Percentiles rank a stretch among this genome's conserved stretches.
These are phyloP conservation scores for Catostomus latipinnis DNA, from an alignment of 2,797 vertebrate species.

Conservation along the genomic window DNA sequence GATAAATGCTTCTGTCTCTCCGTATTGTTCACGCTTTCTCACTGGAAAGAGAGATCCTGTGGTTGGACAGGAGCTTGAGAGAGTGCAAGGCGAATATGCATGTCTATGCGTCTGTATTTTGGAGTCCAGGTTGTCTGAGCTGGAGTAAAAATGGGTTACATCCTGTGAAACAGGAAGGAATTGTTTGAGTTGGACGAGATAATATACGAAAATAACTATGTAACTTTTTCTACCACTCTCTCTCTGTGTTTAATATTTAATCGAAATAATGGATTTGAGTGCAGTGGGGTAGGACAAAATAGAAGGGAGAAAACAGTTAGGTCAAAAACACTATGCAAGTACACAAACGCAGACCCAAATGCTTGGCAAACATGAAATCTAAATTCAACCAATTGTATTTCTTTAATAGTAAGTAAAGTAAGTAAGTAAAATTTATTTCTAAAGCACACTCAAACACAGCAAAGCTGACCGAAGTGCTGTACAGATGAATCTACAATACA, in stretches of 20 bases:
- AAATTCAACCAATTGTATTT: too few relatives aligned
- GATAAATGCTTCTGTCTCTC: slow-evolving; percentile 40
- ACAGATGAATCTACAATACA: too few relatives aligned
- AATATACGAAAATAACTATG: slow-evolving; percentile 16
- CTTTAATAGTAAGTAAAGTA: too few relatives aligned
- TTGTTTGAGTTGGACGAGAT: background rate
- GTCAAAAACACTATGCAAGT: background rate
- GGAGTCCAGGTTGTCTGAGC: slow-evolving; percentile 1
- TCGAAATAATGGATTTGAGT: slow-evolving; percentile 10
- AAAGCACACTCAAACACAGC: too few relatives aligned
- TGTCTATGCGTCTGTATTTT: slow-evolving; percentile 12
- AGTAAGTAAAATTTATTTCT: too few relatives aligned
- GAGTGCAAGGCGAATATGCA: background rate
- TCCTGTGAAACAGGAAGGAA: slow-evolving; percentile 19
- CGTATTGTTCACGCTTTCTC: slow-evolving; percentile 29
- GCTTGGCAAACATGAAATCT: background rate
- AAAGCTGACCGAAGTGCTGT: too few relatives aligned
- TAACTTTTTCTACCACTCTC: background rate
- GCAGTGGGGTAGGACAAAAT: background rate
- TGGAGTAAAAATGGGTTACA: slow-evolving; percentile 21
- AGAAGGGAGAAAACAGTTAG: slow-evolving; percentile 5
- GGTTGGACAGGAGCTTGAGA: slow-evolving; percentile 26
- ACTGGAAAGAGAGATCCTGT: slow-evolving; percentile 12
- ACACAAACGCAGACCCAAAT: background rate
- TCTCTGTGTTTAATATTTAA: slow-evolving; percentile 41